These are phyloP conservation scores for Oriolus oriolus DNA, from an alignment of 2,113 vertebrate genomes.

Conservation along the genomic window DNA sequence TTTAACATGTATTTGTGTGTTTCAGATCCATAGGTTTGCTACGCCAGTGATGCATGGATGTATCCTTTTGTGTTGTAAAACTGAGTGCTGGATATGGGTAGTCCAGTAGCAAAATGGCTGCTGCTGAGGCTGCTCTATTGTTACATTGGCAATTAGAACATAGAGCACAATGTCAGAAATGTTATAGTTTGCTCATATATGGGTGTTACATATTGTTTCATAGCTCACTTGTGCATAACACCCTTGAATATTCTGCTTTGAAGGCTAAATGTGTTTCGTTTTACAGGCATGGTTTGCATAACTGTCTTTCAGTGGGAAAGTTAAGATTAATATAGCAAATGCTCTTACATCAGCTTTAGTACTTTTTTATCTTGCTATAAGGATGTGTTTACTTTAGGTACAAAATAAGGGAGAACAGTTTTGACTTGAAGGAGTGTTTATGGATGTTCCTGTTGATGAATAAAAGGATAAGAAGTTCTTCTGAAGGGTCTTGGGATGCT, in stretches of 20 bases:
- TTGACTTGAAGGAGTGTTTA: not conserved
- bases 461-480: not conserved
- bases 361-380: not conserved
- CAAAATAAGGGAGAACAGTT: not conserved
- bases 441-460: not conserved
- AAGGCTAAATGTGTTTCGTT: not conserved
- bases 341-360: not conserved
- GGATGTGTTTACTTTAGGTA: not conserved
- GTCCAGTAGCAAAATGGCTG: not conserved
- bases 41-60: slow-evolving; percentile 92
- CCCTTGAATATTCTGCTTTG: not conserved
- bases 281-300: not conserved
- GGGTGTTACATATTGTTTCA: not conserved
- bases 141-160: not conserved
- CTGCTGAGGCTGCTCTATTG: not conserved
- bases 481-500: not conserved
- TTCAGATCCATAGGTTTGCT: slow-evolving; percentile 91
- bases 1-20: not conserved
- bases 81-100: not conserved
- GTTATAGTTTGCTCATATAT: not conserved
- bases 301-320: not conserved
- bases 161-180: not conserved
- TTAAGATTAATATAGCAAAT: not conserved
- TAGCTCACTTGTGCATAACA: not conserved
- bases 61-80: slow-evolving; percentile 81